phyloP scores from a whole-genome alignment of 1,140 invertebrate genomes.

The Thereuonema tuberculata region DNA sequence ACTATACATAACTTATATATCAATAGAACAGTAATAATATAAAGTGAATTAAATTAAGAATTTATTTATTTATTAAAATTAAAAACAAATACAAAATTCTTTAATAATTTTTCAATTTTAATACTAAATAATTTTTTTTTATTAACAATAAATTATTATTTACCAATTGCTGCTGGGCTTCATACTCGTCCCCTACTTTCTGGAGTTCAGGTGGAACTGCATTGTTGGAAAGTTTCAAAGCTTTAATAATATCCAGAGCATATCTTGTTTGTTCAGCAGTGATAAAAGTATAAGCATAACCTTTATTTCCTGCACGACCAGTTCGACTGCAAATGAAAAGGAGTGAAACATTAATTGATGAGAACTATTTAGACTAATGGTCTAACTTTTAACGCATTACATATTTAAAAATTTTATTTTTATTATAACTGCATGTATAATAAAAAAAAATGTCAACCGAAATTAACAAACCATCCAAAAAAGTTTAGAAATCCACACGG shows the following conservation, averaged over 20 bases:
- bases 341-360: too few relatives aligned
- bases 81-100: too few relatives aligned
- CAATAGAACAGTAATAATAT: too few relatives aligned
- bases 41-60: too few relatives aligned
- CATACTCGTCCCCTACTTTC: conserved; percentile 78
- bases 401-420: conserved; percentile 3
- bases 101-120: too few relatives aligned
- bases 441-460: neutral
- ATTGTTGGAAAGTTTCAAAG: conserved; percentile 67
- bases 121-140: too few relatives aligned
- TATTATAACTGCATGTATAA: neutral
- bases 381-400: conserved; percentile 7
- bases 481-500: too few relatives aligned
- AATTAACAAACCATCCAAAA: too few relatives aligned
- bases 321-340: conserved; percentile 43
- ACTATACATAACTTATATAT: too few relatives aligned
- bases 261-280: conserved; percentile 86
- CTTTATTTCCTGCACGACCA: conserved; percentile 89
- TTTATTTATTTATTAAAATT: too few relatives aligned
- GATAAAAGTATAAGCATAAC: conserved; percentile 89
- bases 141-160: conserved; percentile 34
- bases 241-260: conserved; percentile 82
- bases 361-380: too few relatives aligned
- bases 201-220: conserved; percentile 58
- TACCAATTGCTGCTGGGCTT: conserved; percentile 69